Base-by-base conservation (phyloP, 2,113 vertebrate species). In the Lethenteron camtschaticum region DNA sequence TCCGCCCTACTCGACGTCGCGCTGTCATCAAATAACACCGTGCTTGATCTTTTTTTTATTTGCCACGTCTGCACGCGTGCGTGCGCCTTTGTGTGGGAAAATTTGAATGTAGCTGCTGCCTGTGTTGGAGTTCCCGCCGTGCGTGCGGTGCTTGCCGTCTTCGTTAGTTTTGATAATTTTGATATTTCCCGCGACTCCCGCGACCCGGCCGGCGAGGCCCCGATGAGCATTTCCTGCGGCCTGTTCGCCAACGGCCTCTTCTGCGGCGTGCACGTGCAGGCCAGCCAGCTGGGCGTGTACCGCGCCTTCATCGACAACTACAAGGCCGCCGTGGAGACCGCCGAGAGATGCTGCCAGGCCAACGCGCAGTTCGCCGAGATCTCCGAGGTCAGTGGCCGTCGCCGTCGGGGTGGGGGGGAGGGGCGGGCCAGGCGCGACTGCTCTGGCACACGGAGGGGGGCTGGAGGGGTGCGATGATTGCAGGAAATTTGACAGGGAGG, bases 281-380 rank as follows among this genome's bases (percentile, higher is more conserved):
- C 88, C 79, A 95, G 88, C 78, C 87, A 89, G 80, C 77, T 97
- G 56, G 92, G 92, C 1, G 84, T 99, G 57, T 99, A 99, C 83
- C 95, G 96, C 77, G 90, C 92, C 3, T 96, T 96, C 74, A 85
- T 96, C 78, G 92, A 96, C 81, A 99, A 99, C 85, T 99, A 99
- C 79, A 99, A 96, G 81, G 80, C 86, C 1, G 94, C 94, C 0
- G 75, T 90, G 73, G 90, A 96, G 78, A 99, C 87, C 0, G 90
- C 85, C 0, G 90, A 90, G 79, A 96, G 92, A 75, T 99, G 90
- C 82, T 90, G 88, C 78, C 90, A 90, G 75, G 86, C 85, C 75
- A 95, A 96, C 81, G 75, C 57, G 73, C 90, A 96, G 75, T 99
- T 99, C 78, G 87, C 88, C 82, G 89, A 92, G 79, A 99, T 99